Base-by-base conservation (phyloP, 2,797 vertebrate species). In the Champsocephalus gunnari region DNA sequence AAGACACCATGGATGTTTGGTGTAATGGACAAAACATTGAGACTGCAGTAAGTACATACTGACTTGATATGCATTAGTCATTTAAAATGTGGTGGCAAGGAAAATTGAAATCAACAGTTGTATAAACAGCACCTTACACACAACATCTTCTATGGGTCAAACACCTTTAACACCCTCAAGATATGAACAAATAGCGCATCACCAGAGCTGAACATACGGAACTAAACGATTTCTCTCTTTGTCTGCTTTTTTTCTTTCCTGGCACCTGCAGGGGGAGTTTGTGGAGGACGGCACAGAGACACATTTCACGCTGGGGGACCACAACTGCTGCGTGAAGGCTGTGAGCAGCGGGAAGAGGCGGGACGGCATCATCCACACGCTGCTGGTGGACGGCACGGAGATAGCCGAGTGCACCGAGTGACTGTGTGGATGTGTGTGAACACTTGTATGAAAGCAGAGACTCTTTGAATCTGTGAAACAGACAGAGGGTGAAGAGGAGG, bases 1-100 rank as follows among this genome's bases (percentile, higher is more conserved):
- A 99, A 90, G 98, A 99, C 91, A 99, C 98, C 0, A 99, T 99
- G 98, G 98, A 99, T 55, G 94, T 99, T 61, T 99, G 98, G 98
- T 99, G 98, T 91, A 99, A 99, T 0, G 98, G 98, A 48, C 92
- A 96, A 55, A 99, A 97, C 79, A 93, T 99, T 93, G 97, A 99
- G 92, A 99, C 98, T 1, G 97, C 96, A 65, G 98, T 99, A 95
- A 72, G 98, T 96, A 53, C 19, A 1, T 38, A 38, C 34, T 38
- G 34, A 38, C 34, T 38, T 38, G 34, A 7, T 38, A 38, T 38
- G 34, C 34, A 38, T 7, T 38, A 38, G 8, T 38, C 1, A 38
- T 38, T 38, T 38, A 7, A 38, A 44, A 50, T 65, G 2, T 38
- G 12, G 9, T 16, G 2, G 49, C 11, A 12, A 4, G 3, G 3